phyloP scores from a whole-genome alignment of 2,888 invertebrate species.

The Octodonta nipae region DNA sequence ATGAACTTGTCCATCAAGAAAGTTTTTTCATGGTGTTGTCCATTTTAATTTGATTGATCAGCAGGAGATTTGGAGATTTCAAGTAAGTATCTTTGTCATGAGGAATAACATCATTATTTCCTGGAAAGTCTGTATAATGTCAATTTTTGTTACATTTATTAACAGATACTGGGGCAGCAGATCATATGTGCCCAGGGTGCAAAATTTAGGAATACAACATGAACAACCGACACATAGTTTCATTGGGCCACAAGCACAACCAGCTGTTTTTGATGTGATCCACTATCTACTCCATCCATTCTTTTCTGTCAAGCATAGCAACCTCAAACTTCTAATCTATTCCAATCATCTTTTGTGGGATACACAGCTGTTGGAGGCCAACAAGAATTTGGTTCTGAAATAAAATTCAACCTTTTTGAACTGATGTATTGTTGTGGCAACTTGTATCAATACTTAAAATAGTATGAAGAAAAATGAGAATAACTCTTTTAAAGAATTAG shows the following conservation, averaged over 20 bases:
- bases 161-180: too few species aligned
- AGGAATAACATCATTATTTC: too few species aligned
- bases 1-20: too few species aligned
- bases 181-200: too few species aligned
- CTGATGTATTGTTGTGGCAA: constrained; percentile 77
- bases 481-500: constrained; percentile 88
- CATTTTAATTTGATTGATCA: too few species aligned
- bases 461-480: constrained; percentile 96
- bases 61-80: too few species aligned
- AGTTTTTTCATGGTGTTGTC: too few species aligned
- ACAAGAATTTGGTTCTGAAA: constrained; percentile 50
- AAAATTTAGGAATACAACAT: too few species aligned
- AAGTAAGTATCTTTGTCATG: too few species aligned
- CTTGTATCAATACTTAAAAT: constrained; percentile 81
- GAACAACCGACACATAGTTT: too few species aligned
- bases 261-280: constrained; percentile 48
- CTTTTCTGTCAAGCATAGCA: constrained; percentile 43
- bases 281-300: constrained; percentile 23
- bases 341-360: constrained; percentile 33
- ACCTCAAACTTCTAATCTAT: constrained; percentile 29
- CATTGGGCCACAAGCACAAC: constrained; percentile 42
- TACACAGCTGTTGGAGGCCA: constrained; percentile 30
- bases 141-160: too few species aligned
- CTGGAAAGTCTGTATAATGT: too few species aligned
- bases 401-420: constrained; percentile 79